Base-by-base conservation (phyloP, 1,140 invertebrate genomes). In the Telenomus remus region DNA sequence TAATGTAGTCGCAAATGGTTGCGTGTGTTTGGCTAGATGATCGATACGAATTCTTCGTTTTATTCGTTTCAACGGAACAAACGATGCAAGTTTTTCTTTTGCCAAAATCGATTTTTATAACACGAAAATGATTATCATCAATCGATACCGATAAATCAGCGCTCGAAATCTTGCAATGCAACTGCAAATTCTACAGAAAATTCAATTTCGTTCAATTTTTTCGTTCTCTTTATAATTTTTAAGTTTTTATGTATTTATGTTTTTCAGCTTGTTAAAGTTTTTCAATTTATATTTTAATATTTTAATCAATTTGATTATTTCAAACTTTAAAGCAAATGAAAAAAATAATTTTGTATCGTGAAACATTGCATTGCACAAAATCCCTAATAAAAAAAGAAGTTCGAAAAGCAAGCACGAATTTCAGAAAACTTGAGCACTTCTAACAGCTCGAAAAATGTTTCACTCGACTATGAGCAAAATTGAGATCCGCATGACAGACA, bases 1-100 rank as follows among this genome's bases (percentile, higher is more conserved):
- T 39, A 39, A 39, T 39, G 37, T 39, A 39, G 37, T 39, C 37
- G 37, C n/a, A 39, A 39, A 10, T n/a, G 37, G 9, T 39, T 39
- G 37, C 37, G 37, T 39, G 37, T 39, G 37, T 39, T 39, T n/a
- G 37, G 37, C n/a, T 9, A 10, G 9, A 39, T 39, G 37, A 39
- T 39, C 37, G n/a, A 39, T 39, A 39, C 3, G 37, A 39, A 39
- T 39, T 39, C 3, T 27, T 27, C 19, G 19, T 27, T 6, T 27
- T 6, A 6, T 39, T 39, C 37, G 37, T 39, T 39, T 9, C 37
- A 1, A 39, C 37, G 9, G 37, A 10, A 39, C n/a, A n/a, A n/a
- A n/a, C n/a, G n/a, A 39, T n/a, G 37, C 37, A n/a, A 39, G 37
- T 9, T 39, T 39, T 39, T 39, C 9, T 9, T 39, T 39, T 39